phyloP scores from a whole-genome alignment of 2,113 vertebrate genomes.

The Oncorhynchus masou region DNA sequence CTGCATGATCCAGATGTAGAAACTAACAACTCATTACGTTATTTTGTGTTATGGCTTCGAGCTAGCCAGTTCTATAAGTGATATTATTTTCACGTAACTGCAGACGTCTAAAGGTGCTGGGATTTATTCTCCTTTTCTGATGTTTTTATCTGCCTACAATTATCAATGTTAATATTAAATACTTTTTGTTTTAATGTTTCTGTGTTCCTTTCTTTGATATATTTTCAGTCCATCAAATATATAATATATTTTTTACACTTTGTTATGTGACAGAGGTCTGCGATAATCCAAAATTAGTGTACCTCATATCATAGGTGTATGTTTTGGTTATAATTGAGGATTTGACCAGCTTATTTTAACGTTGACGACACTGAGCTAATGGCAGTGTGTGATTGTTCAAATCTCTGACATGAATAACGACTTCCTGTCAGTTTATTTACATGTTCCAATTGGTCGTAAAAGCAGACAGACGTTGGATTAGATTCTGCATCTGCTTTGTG shows the following conservation, averaged over 20 bases:
- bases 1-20: no score
- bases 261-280: not conserved
- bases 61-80: no score
- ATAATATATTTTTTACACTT: not conserved
- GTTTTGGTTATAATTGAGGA: not conserved
- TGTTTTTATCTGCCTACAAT: constrained; percentile 49
- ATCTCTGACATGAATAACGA: not conserved
- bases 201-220: not conserved
- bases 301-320: not conserved
- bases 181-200: constrained; percentile 24
- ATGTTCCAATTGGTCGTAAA: not conserved
- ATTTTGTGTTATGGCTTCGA: no score
- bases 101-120: not conserved
- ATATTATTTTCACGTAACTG: no score
- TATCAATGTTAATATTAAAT: constrained; percentile 45
- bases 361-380: no score
- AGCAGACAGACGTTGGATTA: not conserved
- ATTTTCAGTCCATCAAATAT: not conserved
- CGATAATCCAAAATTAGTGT: no score
- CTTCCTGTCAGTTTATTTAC: not conserved
- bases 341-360: no score
- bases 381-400: not conserved
- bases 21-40: no score
- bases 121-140: constrained; percentile 59
- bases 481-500: not conserved